Conservation (phyloP, 2,888 invertebrate species). For the Zele albiditarsus region DNA sequence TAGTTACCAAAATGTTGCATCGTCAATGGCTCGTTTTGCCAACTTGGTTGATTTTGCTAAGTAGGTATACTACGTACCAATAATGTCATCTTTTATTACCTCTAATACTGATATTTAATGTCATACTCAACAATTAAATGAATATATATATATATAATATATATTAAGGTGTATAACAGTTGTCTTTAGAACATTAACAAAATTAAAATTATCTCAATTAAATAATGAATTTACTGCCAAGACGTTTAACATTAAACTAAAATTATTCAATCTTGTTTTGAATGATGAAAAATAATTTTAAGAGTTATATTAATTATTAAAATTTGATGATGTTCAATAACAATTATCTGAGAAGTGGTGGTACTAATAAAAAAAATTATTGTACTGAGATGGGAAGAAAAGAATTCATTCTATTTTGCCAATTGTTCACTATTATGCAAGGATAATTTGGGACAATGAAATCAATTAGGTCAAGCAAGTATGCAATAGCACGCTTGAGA, state of each 20-base stretch:
- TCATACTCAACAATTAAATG: not conserved
- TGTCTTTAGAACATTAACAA: not conserved
- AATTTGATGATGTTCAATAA: too few species aligned
- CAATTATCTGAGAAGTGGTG: too few species aligned
- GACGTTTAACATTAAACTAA: not conserved
- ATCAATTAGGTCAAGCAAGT: constrained; percentile 60
- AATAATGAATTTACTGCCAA: not conserved
- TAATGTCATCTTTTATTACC: not conserved
- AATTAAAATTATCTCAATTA: not conserved
- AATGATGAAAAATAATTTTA: too few species aligned
- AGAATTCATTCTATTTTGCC: not conserved
- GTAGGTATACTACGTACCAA: not conserved
- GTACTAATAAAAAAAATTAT: too few species aligned
- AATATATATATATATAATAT: not conserved
- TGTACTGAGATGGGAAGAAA: too few species aligned
- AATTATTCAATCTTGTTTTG: not conserved
- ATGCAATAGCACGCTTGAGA: constrained; percentile 61
- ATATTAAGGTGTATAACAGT: not conserved
- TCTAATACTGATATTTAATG: not conserved
- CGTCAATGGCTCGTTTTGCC: constrained; percentile 8
- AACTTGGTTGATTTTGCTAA: not conserved
- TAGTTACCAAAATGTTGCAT: not conserved
- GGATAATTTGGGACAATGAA: constrained; percentile 47
- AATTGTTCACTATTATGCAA: not conserved
- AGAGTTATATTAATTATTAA: too few species aligned